phyloP scores from a whole-genome alignment of 2,113 vertebrate species.

The Xerus inauris region DNA sequence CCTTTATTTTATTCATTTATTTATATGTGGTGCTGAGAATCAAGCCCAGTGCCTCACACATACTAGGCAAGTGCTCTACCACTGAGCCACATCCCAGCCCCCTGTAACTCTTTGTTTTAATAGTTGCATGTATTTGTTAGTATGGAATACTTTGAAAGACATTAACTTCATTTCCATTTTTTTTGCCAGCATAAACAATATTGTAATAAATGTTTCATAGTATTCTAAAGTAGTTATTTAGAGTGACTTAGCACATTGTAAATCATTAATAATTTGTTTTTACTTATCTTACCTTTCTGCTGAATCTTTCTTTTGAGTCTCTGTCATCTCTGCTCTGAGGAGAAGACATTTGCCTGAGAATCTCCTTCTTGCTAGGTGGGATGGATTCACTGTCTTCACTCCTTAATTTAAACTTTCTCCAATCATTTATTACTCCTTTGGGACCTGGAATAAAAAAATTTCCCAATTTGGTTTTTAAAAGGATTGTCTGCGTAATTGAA shows the following conservation, averaged over 20 bases:
- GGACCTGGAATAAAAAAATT: conserved; percentile 88
- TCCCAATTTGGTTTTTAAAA: neutral
- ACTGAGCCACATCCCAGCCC: too few species aligned
- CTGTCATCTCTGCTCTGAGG: conserved; percentile 88
- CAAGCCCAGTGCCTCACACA: too few species aligned
- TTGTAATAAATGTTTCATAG: neutral
- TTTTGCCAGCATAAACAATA: neutral
- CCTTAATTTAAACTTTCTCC: conserved; percentile 98
- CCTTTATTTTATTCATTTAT: too few species aligned
- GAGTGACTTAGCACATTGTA: neutral
- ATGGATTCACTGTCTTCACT: conserved; percentile 92
- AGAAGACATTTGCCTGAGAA: conserved; percentile 97
- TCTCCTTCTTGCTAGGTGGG: conserved; percentile 92
- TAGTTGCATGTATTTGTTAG: neutral
- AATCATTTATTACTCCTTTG: conserved; percentile 98
- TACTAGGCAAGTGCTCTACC: too few species aligned
- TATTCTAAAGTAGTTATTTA: neutral
- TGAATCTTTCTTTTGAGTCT: conserved; percentile 87
- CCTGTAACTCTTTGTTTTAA: neutral
- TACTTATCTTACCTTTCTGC: conserved; percentile 91
- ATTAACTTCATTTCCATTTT: neutral
- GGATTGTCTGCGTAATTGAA: neutral
- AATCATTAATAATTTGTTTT: neutral
- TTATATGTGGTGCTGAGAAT: too few species aligned
- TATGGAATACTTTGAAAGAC: neutral